phyloP scores from a whole-genome alignment of 2,113 vertebrate species.

The Sphaerodactylus townsendi region DNA sequence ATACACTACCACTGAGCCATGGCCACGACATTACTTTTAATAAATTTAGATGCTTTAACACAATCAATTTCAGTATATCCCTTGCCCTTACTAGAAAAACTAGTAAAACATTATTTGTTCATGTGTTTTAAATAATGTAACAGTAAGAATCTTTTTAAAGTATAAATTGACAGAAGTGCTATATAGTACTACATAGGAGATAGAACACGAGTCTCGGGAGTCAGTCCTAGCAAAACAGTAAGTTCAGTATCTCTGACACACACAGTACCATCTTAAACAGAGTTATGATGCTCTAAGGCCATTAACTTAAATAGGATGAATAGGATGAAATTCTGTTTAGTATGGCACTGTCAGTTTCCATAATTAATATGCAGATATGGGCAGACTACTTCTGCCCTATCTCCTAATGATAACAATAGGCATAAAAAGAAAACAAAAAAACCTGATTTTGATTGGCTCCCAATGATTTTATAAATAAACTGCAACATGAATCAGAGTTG shows the following conservation, averaged over 20 bases:
- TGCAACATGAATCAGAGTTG: not conserved
- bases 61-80: not conserved
- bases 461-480: not conserved
- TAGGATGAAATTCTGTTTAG: no score
- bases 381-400: not conserved
- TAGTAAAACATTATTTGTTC: not conserved
- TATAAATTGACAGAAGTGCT: not conserved
- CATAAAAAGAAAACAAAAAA: no score
- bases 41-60: not conserved
- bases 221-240: not conserved
- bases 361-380: not conserved
- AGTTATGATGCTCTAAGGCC: no score
- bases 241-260: not conserved
- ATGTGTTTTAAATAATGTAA: not conserved
- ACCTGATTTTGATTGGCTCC: not conserved
- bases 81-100: not conserved
- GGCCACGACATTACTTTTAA: not conserved
- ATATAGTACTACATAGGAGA: not conserved
- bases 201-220: not conserved
- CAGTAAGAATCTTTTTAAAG: not conserved
- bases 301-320: no score
- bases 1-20: no score
- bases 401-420: not conserved
- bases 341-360: no score
- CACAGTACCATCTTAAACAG: slow-evolving; percentile 2